Conservation (phyloP, 1,140 invertebrate species). For the Metaphire vulgaris region DNA sequence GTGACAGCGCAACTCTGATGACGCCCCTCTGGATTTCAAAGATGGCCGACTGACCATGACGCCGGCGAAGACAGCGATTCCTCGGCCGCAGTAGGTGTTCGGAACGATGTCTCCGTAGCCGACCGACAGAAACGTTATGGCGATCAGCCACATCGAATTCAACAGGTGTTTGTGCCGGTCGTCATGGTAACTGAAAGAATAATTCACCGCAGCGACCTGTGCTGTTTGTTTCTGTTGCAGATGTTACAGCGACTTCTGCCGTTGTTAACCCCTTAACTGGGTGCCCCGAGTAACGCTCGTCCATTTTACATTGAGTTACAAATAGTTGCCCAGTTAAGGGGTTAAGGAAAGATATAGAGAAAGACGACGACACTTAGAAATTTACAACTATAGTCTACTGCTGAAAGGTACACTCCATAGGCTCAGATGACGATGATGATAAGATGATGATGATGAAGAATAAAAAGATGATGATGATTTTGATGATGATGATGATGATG, state of each 20-base stretch:
- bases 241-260: too few species aligned
- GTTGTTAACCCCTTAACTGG: too few species aligned
- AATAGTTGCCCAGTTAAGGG: too few species aligned
- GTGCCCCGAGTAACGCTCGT: too few species aligned
- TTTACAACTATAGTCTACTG: slow-evolving; percentile 37
- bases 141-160: slow-evolving; percentile 98
- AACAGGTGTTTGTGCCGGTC: slow-evolving; percentile 78
- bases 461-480: slow-evolving; percentile 34
- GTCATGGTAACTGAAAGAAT: slow-evolving; percentile 62
- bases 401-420: too few species aligned
- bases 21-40: too few species aligned
- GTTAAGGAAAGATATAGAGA: background rate
- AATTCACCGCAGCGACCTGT: too few species aligned
- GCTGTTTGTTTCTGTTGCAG: too few species aligned
- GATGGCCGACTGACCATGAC: slow-evolving; percentile 87
- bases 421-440: slow-evolving; percentile 29
- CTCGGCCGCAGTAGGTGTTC: slow-evolving; percentile 91
- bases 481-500: slow-evolving; percentile 28
- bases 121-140: slow-evolving; percentile 92
- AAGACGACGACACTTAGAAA: background rate
- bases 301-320: too few species aligned
- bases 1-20: too few species aligned
- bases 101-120: too few species aligned
- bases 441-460: slow-evolving; percentile 5
- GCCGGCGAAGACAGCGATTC: slow-evolving; percentile 93